Evolutionary conservation across 2,797 vertebrate genomes (phyloP).

Genomic region (Dromococcyx pavoninus): DNA sequence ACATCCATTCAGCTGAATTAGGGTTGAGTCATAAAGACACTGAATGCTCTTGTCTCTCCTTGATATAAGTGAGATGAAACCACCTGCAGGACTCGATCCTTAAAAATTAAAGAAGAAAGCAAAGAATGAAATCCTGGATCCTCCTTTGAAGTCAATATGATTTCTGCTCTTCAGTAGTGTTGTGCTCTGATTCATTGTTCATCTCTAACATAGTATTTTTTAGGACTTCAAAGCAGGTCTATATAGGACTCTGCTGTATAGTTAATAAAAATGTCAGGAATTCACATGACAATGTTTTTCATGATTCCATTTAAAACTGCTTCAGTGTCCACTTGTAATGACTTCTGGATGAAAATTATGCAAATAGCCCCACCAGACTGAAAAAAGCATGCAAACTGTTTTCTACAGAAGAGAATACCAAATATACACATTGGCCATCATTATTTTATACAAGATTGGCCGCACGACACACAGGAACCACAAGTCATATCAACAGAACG

Average conservation of each 20-base stretch:
- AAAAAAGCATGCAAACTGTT: neutral
- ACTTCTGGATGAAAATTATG: neutral
- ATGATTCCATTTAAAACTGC: neutral
- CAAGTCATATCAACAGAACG: neutral
- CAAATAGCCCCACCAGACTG: neutral
- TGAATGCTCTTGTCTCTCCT: neutral
- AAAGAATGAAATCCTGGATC: neutral
- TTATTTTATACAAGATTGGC: neutral
- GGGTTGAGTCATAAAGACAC: neutral
- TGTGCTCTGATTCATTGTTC: neutral
- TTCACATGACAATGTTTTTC: neutral
- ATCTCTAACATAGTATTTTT: neutral
- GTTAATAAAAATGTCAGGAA: neutral
- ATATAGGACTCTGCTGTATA: neutral
- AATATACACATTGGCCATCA: neutral
- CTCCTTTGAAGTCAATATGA: neutral
- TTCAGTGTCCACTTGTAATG: neutral
- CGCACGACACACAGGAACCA: neutral
- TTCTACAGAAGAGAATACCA: neutral
- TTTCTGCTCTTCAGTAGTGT: neutral
- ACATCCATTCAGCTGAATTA: neutral
- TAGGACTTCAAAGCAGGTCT: neutral
- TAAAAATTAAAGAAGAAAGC: neutral
- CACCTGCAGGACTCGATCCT: neutral
- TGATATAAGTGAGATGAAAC: neutral